Conservation (phyloP, 1,140 invertebrate genomes). For the Chironomus tepperi region DNA sequence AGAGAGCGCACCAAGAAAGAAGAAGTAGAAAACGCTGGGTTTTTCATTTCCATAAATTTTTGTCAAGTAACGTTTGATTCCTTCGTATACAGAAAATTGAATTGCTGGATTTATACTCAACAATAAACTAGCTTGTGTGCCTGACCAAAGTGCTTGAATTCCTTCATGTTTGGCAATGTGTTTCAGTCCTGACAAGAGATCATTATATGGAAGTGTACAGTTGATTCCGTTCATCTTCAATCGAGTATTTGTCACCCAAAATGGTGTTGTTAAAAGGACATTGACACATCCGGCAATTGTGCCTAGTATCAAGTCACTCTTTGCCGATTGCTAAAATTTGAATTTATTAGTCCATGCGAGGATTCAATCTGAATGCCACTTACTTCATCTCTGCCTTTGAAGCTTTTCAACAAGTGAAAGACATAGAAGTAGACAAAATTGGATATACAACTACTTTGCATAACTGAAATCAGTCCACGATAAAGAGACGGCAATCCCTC, state of each 20-base stretch:
- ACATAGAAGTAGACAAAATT: conserved; percentile 92
- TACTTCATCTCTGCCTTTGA: conserved; percentile 41
- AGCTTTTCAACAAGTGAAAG: conserved; percentile 70
- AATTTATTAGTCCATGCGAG: no score
- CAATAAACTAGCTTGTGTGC: conserved; percentile 71
- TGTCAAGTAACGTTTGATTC: conserved; percentile 59
- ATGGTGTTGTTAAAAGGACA: conserved; percentile 73
- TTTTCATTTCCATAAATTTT: conserved; percentile 40
- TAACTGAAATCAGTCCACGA: conserved; percentile 68
- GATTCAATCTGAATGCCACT: no score
- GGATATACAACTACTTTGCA: conserved; percentile 73
- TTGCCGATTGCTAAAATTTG: conserved; percentile 42
- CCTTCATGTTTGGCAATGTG: conserved; percentile 66
- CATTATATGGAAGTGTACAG: conserved; percentile 39
- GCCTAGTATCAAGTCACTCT: conserved; percentile 68
- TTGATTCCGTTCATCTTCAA: conserved; percentile 58
- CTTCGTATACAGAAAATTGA: conserved; percentile 86
- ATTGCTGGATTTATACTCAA: conserved; percentile 80
- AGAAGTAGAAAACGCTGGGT: conserved; percentile 41
- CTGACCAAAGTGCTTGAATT: conserved; percentile 63
- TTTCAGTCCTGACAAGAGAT: conserved; percentile 52
- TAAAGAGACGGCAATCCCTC: conserved; percentile 69
- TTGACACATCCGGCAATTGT: conserved; percentile 73
- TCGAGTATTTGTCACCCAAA: conserved; percentile 87
- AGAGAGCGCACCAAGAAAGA: conserved; percentile 61